Evolutionary conservation across 2,797 vertebrate species (phyloP).

Genomic region (Aselliscus stoliczkanus): DNA sequence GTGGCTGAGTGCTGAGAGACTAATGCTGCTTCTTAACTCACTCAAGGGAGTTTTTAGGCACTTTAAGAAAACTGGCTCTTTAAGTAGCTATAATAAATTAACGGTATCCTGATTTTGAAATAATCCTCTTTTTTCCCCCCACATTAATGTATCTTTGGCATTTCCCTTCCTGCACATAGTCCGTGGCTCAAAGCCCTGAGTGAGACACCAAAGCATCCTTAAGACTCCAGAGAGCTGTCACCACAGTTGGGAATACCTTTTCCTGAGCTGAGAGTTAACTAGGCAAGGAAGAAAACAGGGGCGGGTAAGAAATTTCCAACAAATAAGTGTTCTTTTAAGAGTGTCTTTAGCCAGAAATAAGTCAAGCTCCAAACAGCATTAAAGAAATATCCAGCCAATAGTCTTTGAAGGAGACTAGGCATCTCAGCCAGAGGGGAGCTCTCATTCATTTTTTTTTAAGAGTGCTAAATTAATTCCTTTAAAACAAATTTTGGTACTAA

Average conservation of each 20-base stretch:
- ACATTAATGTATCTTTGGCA: not conserved
- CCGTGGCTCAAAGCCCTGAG: not conserved
- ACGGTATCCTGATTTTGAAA: not conserved
- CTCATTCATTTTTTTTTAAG: not conserved
- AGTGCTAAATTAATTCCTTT: not conserved
- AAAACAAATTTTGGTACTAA: not conserved
- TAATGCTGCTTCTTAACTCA: not conserved
- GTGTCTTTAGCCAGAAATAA: not conserved
- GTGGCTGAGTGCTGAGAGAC: not conserved
- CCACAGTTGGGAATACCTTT: not conserved
- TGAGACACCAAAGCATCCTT: not conserved
- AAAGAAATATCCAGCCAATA: not conserved
- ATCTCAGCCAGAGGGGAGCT: not conserved
- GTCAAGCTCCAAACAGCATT: not conserved
- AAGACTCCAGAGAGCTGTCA: not conserved
- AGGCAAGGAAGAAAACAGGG: not conserved
- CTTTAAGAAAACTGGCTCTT: not conserved
- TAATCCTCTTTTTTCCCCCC: not conserved
- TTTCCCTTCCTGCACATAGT: not conserved
- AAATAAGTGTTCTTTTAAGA: constrained; percentile 12
- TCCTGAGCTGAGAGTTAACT: not conserved
- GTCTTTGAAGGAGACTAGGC: not conserved
- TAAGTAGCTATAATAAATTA: not conserved
- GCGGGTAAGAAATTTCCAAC: not conserved
- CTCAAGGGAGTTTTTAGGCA: not conserved